Base-by-base conservation (phyloP, 2,113 vertebrate genomes). In the Elaphurus davidianus region DNA sequence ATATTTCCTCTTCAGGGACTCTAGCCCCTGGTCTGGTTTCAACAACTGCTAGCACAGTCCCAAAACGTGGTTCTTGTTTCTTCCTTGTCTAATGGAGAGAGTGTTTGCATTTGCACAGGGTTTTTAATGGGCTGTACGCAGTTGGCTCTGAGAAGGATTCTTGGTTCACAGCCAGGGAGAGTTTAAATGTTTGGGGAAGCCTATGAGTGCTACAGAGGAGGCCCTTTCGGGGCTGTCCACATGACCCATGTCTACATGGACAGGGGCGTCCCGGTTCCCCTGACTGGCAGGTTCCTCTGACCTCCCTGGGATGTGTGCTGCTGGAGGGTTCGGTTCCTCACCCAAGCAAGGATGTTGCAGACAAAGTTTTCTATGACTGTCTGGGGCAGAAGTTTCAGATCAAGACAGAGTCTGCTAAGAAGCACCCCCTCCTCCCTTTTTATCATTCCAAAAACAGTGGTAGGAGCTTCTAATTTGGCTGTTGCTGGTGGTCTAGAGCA, bases 1-100 rank as follows among this genome's bases (percentile, higher is more conserved):
- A 98, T 71, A 82, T 93, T 98, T 98, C 98, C 97, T 98, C 98
- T 97, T 98, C 14, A 30, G 98, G 97, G 98, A 98, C 87, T 79
- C 98, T 90, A 71, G 96, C 89, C 93, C 96, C 89, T 91, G 81
- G 97, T 89, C 94, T 50, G 84, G 64, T 98, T 99, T 98, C 98
- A 98, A 84, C 96, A 98, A 97, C 98, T 98, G 83, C 97, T 98
- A 84, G 60, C 96, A 93, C 60, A 71, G 85, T 98, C 98, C 95
- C 33, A 10, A 95, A 97, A 86, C 82, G 1, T 21, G 27, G 94
- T 95, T 98, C 96, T 98, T 96, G 94, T 98, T 98, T 98, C 98
- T 97, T 96, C 97, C 96, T 98, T 85, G 96, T 97, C 96, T 98
- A 94, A 96, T 92, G 95, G 95, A 97, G 95, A 59, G 30, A 55